Conservation (phyloP, 1,140 invertebrate genomes). For the Drosophila ogumai region DNA sequence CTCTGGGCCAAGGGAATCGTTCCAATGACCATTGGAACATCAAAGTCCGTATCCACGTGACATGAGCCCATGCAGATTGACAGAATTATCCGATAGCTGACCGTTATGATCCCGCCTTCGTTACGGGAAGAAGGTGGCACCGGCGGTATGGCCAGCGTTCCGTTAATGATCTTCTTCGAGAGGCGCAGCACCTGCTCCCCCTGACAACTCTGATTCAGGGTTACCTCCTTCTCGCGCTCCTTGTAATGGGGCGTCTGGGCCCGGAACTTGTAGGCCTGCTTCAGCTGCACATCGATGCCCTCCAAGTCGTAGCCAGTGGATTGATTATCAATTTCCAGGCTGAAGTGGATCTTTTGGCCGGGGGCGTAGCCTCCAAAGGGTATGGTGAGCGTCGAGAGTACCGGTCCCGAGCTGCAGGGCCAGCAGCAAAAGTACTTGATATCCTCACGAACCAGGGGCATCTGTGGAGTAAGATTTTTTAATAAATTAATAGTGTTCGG, state of each 20-base stretch:
- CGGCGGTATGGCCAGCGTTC: constrained; percentile 58
- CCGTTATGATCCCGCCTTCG: constrained; percentile 53
- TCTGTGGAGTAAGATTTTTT: constrained; percentile 20
- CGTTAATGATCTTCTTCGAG: constrained; percentile 61
- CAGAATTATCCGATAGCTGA: constrained; percentile 54
- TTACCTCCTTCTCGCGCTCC: constrained; percentile 30
- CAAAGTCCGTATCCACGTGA: constrained; percentile 50
- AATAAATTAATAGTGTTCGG: neutral
- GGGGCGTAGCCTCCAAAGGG: constrained; percentile 78
- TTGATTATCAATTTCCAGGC: constrained; percentile 66
- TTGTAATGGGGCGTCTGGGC: constrained; percentile 51
- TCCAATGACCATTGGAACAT: constrained; percentile 68
- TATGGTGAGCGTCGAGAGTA: constrained; percentile 60
- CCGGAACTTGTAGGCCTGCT: constrained; percentile 52
- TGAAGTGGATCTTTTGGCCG: constrained; percentile 66
- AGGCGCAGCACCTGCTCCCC: constrained; percentile 55
- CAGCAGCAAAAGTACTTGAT: constrained; percentile 71
- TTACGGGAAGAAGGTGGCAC: constrained; percentile 84
- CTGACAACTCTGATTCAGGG: constrained; percentile 24
- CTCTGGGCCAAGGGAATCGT: constrained; percentile 71
- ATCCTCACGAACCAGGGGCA: constrained; percentile 63
- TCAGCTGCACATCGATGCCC: constrained; percentile 39
- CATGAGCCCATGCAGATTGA: constrained; percentile 59
- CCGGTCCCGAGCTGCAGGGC: constrained; percentile 69
- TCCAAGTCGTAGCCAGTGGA: constrained; percentile 60